These are phyloP conservation scores for Drosophila baimaii DNA, from an alignment of 1,140 invertebrate genomes.

Conservation along the genomic window DNA sequence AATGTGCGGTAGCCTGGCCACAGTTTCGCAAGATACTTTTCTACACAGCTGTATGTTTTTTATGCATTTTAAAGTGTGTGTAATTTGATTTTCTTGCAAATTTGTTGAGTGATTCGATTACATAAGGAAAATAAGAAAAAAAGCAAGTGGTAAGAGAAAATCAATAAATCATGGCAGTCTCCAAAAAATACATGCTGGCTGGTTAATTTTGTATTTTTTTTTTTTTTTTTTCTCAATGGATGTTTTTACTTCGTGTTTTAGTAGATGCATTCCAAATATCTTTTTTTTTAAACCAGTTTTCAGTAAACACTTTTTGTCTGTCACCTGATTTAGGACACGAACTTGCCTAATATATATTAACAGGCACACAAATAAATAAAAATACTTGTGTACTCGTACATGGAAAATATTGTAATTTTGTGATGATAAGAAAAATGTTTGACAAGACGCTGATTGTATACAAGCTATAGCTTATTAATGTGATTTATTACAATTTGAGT, in stretches of 20 bases:
- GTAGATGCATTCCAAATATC: constrained; percentile 23
- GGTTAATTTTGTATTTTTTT: background rate
- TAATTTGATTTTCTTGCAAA: constrained; percentile 74
- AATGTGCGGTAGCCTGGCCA: constrained; percentile 46
- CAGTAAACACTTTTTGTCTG: constrained; percentile 9
- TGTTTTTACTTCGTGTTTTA: constrained; percentile 28
- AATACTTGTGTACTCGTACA: constrained; percentile 30
- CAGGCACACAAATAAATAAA: constrained; percentile 25
- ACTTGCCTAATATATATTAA: constrained; percentile 24
- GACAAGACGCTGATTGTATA: constrained; percentile 40
- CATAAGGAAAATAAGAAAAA: constrained; percentile 53
- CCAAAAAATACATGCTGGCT: constrained; percentile 12
- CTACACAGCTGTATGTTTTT: constrained; percentile 27
- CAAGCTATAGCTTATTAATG: constrained; percentile 7
- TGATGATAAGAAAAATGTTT: constrained; percentile 33
- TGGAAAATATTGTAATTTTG: constrained; percentile 24
- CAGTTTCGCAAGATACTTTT: constrained; percentile 1
- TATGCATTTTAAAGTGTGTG: constrained; percentile 61
- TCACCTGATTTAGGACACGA: constrained; percentile 6
- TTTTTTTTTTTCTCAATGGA: constrained; percentile 24
- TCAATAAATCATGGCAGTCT: constrained; percentile 48
- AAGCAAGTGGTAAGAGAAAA: constrained; percentile 37
- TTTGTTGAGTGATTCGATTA: constrained; percentile 72
- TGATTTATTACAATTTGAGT: constrained; percentile 11
- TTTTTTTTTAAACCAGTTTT: constrained; percentile 31